Percentiles rank a stretch among this genome's conserved stretches.
Evolutionary conservation across 2,113 vertebrate genomes (phyloP).

Genomic region (Puffinus mauretanicus): DNA sequence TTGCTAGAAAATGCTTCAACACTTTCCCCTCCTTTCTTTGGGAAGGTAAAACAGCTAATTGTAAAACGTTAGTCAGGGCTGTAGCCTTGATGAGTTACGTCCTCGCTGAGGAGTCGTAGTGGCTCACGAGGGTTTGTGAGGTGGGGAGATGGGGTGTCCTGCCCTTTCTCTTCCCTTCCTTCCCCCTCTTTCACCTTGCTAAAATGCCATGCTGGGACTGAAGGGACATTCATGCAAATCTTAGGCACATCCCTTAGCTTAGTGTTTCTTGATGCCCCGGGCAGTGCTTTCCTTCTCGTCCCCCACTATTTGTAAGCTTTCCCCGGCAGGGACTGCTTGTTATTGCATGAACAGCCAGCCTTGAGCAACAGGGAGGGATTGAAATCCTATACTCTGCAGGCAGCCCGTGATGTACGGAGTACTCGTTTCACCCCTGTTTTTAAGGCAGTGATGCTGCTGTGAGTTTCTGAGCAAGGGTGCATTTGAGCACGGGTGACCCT

Average conservation of each 20-base stretch:
- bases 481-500: background rate
- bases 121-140: background rate
- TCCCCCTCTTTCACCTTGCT: background rate
- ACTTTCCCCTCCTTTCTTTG: background rate
- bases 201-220: background rate
- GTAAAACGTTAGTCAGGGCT: background rate
- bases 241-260: background rate
- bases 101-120: background rate
- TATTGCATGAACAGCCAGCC: background rate
- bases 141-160: background rate
- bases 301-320: background rate
- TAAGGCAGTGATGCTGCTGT: background rate
- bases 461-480: background rate
- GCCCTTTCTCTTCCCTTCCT: background rate
- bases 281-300: background rate
- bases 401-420: rapidly evolving
- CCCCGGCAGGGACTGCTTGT: background rate
- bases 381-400: background rate
- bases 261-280: background rate
- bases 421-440: background rate
- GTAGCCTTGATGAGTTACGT: background rate
- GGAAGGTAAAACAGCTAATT: background rate
- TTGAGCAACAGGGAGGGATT: background rate
- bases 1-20: background rate
- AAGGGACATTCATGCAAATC: background rate